Evolutionary conservation across 2,888 invertebrate species (phyloP).

Genomic region (Fragum whitleyi): DNA sequence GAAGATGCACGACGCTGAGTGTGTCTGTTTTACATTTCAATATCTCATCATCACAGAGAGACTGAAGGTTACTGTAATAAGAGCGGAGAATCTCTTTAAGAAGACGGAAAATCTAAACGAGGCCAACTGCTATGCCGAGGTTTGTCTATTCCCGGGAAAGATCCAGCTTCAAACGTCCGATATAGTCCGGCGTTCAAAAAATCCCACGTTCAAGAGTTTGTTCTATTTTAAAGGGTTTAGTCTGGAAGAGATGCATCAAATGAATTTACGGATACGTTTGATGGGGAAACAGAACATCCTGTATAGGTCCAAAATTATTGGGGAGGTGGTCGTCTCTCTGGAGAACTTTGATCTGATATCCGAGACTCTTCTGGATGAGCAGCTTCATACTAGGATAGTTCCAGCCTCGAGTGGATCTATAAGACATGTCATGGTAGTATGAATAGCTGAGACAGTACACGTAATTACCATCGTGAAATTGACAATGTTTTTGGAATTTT

Average conservation of each 20-base stretch:
- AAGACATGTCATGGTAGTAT: not conserved
- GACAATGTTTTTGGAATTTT: too few relatives aligned
- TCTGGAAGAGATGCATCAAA: constrained; percentile 35
- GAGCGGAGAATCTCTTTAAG: constrained; percentile 36
- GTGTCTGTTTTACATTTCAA: constrained; percentile 41
- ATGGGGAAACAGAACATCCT: constrained; percentile 23
- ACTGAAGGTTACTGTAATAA: constrained; percentile 42
- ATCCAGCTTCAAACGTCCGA: constrained; percentile 25
- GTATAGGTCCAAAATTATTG: constrained; percentile 21
- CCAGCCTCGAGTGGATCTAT: not conserved
- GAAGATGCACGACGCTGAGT: not conserved
- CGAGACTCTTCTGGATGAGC: constrained; percentile 32
- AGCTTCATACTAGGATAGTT: constrained; percentile 23
- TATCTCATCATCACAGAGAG: constrained; percentile 47
- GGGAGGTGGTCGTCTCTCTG: constrained; percentile 38
- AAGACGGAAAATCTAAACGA: constrained; percentile 3
- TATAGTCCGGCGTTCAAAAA: constrained; percentile 18
- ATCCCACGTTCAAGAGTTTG: constrained; percentile 26
- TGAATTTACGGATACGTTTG: constrained; percentile 36
- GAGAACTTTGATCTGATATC: constrained; percentile 43
- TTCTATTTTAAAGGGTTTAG: constrained; percentile 35
- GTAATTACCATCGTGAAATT: not conserved
- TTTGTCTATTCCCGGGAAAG: constrained; percentile 50
- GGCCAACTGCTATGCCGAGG: constrained; percentile 28
- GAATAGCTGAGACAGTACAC: not conserved